Evolutionary conservation across 1,140 invertebrate species (phyloP).

Genomic region (Eurosta solidaginis): DNA sequence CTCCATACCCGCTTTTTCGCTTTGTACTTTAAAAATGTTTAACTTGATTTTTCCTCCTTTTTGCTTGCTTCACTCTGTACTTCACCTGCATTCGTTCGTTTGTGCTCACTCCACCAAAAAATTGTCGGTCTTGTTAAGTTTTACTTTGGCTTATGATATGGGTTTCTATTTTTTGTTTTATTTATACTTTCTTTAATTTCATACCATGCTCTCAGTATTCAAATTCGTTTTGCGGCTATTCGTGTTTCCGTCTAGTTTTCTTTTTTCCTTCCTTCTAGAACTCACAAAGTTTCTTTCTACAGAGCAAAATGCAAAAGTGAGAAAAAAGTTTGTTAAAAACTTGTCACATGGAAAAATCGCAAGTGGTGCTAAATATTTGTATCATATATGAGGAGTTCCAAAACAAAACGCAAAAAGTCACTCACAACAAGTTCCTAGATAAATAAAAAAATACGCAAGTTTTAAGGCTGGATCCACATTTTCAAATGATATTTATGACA

Average conservation of each 20-base stretch:
- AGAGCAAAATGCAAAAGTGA: neutral
- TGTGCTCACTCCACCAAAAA: neutral
- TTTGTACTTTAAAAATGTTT: neutral
- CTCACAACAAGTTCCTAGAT: too few relatives aligned
- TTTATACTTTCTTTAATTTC: neutral
- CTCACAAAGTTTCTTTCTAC: too few relatives aligned
- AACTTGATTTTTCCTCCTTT: neutral
- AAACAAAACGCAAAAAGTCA: too few relatives aligned
- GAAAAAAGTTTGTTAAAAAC: neutral
- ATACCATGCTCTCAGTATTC: neutral
- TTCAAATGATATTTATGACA: too few relatives aligned
- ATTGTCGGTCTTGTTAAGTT: neutral
- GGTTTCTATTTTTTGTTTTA: neutral
- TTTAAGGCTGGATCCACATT: too few relatives aligned
- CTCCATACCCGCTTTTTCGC: slow-evolving; percentile 2
- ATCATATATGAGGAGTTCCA: too few relatives aligned
- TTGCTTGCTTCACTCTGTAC: neutral
- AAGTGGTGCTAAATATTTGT: too few relatives aligned
- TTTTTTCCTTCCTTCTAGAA: too few relatives aligned
- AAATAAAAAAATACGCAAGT: too few relatives aligned
- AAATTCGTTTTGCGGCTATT: neutral
- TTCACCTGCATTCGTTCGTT: neutral
- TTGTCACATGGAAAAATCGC: neutral
- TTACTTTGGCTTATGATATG: neutral
- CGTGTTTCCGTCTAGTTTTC: too few relatives aligned